Percentiles rank a stretch among this genome's conserved stretches.
phyloP scores from a whole-genome alignment of 1,140 invertebrate genomes.

The Aphelenchoides avenae region DNA sequence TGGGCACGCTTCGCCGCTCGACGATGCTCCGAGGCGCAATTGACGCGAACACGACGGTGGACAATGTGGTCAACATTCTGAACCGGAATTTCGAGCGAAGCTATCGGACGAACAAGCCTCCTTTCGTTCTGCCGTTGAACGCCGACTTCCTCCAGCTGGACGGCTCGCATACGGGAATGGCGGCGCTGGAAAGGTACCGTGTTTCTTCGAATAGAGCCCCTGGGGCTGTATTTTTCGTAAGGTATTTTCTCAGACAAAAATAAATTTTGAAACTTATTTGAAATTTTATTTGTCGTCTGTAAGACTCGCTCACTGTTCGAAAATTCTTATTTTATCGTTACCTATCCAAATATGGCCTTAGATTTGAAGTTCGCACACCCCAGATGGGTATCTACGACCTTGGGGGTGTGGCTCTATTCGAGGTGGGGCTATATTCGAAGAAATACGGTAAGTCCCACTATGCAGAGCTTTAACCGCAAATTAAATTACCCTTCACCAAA shows the following conservation, averaged over 20 bases:
- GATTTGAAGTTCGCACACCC: not conserved
- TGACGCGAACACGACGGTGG: constrained; percentile 1
- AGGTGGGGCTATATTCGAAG: no score
- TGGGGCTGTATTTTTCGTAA: not conserved
- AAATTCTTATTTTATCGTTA: not conserved
- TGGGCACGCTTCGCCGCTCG: constrained; percentile 6
- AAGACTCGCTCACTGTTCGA: not conserved
- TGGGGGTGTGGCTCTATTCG: no score
- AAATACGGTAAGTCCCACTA: no score
- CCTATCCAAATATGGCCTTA: not conserved
- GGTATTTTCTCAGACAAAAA: not conserved
- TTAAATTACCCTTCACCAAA: no score
- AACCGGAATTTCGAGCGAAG: constrained; percentile 36
- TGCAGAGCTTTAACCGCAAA: no score
- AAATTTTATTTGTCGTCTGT: not conserved
- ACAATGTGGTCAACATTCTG: constrained; percentile 16
- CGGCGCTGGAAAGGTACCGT: constrained; percentile 16
- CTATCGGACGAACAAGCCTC: constrained; percentile 42
- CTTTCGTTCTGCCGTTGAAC: constrained; percentile 40
- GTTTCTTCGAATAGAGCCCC: not conserved
- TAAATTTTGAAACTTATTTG: no score
- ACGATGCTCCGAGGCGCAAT: constrained; percentile 34
- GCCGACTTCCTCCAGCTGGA: constrained; percentile 40
- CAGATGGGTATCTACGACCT: no score
- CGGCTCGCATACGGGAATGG: constrained; percentile 24